A percentile compares a stretch with the other conserved stretches of the same genome.
Conservation (phyloP, 2,113 vertebrate genomes). For the Diadophis punctatus region DNA sequence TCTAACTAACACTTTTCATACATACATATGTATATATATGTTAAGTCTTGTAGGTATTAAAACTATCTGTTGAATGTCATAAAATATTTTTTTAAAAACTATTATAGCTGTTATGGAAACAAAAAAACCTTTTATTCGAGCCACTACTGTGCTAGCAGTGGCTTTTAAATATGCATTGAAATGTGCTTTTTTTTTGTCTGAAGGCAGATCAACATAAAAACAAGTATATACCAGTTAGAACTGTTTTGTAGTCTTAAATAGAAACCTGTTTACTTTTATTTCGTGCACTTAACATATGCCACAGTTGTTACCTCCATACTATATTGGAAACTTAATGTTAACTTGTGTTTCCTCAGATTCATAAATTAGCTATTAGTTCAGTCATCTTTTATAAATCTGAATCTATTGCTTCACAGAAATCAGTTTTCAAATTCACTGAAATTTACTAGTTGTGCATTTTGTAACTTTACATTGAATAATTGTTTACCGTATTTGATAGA, state of each 20-base stretch:
- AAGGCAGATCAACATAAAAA: background rate
- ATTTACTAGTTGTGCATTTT: background rate
- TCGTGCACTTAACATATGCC: background rate
- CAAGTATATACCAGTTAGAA: background rate
- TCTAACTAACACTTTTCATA: background rate
- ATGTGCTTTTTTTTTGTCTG: background rate
- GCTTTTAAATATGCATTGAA: background rate
- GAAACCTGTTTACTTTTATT: background rate
- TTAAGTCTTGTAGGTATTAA: background rate
- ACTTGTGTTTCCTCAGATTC: background rate
- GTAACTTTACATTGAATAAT: background rate
- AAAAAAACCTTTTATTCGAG: constrained; percentile 23
- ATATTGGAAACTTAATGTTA: background rate
- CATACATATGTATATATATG: constrained; percentile 48
- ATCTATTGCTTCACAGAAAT: background rate
- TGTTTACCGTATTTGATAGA: background rate
- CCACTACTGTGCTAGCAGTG: background rate
- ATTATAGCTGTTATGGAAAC: constrained; percentile 59
- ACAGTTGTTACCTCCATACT: background rate
- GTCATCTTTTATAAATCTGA: background rate
- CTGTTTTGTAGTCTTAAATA: background rate
- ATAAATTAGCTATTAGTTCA: background rate
- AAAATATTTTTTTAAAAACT: constrained; percentile 57
- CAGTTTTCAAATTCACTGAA: background rate
- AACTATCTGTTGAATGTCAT: constrained; percentile 46